These are phyloP conservation scores for Anseranas semipalmata DNA, from an alignment of 2,113 vertebrate species.

Conservation along the genomic window DNA sequence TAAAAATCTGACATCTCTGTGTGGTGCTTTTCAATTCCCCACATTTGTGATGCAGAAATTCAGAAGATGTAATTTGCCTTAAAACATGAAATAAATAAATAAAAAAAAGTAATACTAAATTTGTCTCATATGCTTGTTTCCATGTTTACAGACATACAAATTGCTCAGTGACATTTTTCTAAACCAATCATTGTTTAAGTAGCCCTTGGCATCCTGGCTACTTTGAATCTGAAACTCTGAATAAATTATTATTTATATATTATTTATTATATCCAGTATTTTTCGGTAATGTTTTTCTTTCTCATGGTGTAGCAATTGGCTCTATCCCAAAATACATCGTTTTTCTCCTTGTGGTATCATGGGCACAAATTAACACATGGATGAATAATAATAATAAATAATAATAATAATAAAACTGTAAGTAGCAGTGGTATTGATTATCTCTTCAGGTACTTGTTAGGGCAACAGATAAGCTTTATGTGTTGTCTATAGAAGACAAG, in stretches of 20 bases:
- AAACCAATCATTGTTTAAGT: background rate
- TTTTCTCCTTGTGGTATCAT: background rate
- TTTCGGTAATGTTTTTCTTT: background rate
- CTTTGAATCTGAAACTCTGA: slow-evolving; percentile 13
- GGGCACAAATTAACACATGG: background rate
- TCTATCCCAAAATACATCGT: background rate
- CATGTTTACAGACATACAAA: background rate
- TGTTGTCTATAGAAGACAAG: background rate
- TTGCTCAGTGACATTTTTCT: slow-evolving; percentile 48
- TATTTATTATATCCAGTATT: background rate
- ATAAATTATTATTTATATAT: too few species aligned
- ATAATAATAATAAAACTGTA: background rate
- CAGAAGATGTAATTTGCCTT: background rate
- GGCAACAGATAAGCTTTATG: background rate
- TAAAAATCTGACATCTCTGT: background rate
- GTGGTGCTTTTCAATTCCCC: background rate
- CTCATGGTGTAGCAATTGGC: background rate
- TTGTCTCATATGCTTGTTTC: background rate
- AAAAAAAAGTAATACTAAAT: background rate
- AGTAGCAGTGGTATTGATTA: background rate
- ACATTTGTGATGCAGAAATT: background rate
- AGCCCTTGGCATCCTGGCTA: slow-evolving; percentile 17
- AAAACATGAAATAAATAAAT: background rate
- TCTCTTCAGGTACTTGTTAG: background rate
- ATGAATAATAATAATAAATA: background rate